phyloP scores from a whole-genome alignment of 2,888 invertebrate genomes.

The Conomelus anceps region DNA sequence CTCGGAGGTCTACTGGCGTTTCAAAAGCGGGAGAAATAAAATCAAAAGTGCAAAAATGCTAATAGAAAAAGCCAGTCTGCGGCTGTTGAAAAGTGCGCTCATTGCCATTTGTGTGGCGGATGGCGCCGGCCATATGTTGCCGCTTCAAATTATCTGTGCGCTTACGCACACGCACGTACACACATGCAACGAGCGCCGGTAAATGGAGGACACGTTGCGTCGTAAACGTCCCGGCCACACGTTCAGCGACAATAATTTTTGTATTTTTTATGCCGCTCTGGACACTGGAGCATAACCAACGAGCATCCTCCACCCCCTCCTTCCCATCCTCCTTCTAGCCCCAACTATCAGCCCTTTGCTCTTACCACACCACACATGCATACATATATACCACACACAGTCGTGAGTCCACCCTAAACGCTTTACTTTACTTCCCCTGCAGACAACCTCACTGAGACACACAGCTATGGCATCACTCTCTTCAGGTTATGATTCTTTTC shows the following conservation, averaged over 20 bases:
- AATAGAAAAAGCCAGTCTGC: not conserved
- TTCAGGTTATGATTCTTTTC: not conserved
- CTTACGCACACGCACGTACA: not conserved
- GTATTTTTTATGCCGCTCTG: not conserved
- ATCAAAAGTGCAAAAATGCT: not conserved
- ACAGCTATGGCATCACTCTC: not conserved
- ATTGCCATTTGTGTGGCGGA: not conserved
- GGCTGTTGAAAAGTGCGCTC: not conserved
- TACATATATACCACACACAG: not conserved
- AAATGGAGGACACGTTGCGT: not conserved
- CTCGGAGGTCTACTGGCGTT: not conserved
- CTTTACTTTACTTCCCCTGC: not conserved
- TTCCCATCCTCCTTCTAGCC: slow-evolving; percentile 1
- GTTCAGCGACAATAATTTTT: not conserved
- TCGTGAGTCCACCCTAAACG: not conserved
- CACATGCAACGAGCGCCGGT: not conserved
- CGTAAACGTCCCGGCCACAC: not conserved
- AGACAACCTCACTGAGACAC: not conserved
- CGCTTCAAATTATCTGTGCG: not conserved
- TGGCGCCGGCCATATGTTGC: not conserved
- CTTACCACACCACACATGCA: not conserved
- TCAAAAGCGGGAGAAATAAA: not conserved
- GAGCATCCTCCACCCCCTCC: not conserved
- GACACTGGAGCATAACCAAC: not conserved
- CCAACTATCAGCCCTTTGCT: not conserved